These are phyloP conservation scores for Eulithis prunata DNA, from an alignment of 2,888 invertebrate genomes.

Conservation along the genomic window DNA sequence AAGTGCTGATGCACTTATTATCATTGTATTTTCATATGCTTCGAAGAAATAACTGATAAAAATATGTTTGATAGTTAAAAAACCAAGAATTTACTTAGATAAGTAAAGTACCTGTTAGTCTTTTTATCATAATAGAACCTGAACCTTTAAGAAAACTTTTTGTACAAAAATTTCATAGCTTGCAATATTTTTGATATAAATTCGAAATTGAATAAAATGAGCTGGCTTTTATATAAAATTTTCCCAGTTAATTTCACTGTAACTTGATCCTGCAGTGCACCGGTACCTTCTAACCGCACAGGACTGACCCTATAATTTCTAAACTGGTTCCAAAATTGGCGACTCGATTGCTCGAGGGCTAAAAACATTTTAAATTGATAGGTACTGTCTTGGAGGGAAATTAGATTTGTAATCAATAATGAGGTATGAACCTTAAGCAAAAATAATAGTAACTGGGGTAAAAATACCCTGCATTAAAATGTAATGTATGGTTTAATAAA, in stretches of 20 bases:
- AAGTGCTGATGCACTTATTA: slow-evolving; percentile 32
- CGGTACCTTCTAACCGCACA: slow-evolving; percentile 53
- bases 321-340: slow-evolving; percentile 83
- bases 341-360: slow-evolving; percentile 72
- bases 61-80: neutral
- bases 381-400: slow-evolving; percentile 57
- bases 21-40: neutral
- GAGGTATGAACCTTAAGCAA: slow-evolving; percentile 7
- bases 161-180: too few species aligned
- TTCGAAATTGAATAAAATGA: slow-evolving; percentile 5
- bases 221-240: neutral
- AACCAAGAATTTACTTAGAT: neutral
- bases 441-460: neutral
- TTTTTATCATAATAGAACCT: too few species aligned
- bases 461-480: neutral
- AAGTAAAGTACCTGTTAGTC: too few species aligned
- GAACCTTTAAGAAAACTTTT: too few species aligned
- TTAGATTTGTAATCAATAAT: slow-evolving; percentile 78
- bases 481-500: neutral
- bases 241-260: slow-evolving; percentile 17
- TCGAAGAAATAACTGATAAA: slow-evolving; percentile 4
- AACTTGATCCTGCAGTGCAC: slow-evolving; percentile 49
- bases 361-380: slow-evolving; percentile 64
- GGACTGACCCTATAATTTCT: slow-evolving; percentile 81
- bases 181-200: too few species aligned